Conservation (phyloP, 1,140 invertebrate genomes). For the Drosophila triauraria region DNA sequence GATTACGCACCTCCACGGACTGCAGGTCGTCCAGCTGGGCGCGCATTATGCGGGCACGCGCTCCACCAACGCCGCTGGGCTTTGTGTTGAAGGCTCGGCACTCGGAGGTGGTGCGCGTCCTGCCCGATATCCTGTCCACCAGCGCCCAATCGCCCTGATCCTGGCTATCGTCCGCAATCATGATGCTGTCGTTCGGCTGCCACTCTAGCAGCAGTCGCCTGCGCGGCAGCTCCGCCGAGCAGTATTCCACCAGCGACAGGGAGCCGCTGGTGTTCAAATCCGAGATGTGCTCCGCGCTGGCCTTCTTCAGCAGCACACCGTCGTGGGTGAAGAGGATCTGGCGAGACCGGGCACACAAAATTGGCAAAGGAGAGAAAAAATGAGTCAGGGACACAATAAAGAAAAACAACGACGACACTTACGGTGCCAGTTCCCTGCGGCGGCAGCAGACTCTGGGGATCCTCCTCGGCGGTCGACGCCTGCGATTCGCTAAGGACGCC, state of each 20-base stretch:
- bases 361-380: background rate
- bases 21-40: constrained; percentile 89
- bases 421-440: constrained; percentile 66
- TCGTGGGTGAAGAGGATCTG: constrained; percentile 88
- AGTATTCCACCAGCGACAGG: constrained; percentile 87
- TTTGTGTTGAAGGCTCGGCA: constrained; percentile 83
- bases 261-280: constrained; percentile 88
- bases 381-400: constrained; percentile 62
- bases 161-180: constrained; percentile 90
- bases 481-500: constrained; percentile 61
- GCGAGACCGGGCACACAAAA: background rate
- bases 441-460: constrained; percentile 17
- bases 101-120: constrained; percentile 86
- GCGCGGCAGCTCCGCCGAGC: constrained; percentile 46
- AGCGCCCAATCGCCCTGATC: constrained; percentile 92
- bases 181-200: constrained; percentile 90
- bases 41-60: constrained; percentile 87
- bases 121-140: constrained; percentile 89
- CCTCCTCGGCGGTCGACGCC: constrained; percentile 27
- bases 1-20: constrained; percentile 88
- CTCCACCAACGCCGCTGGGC: constrained; percentile 25
- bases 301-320: constrained; percentile 87
- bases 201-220: constrained; percentile 89
- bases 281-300: constrained; percentile 86
- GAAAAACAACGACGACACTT: constrained; percentile 54